Conservation (phyloP, 2,113 vertebrate species). For the Leptobrachium ailaonicum region DNA sequence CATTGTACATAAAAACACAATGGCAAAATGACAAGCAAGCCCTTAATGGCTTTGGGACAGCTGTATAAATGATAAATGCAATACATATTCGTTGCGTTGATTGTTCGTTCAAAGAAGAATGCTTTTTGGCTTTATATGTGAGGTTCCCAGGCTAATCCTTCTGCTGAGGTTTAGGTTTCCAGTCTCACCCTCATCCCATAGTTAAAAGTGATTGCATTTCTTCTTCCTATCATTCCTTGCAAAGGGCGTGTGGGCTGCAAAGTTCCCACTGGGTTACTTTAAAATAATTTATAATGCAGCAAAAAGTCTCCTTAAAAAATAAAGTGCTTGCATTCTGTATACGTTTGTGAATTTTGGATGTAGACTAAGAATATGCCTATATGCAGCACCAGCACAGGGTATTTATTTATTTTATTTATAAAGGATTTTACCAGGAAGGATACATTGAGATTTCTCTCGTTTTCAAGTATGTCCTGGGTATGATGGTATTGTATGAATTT, state of each 20-base stretch:
- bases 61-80: conserved; percentile 51
- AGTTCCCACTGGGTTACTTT: no score
- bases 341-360: no score
- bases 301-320: no score
- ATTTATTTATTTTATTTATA: no score
- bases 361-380: no score
- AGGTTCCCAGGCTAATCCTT: conserved; percentile 34
- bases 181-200: conserved; percentile 4
- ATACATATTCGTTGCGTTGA: conserved; percentile 42
- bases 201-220: background rate
- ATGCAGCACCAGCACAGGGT: no score
- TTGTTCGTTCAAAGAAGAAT: conserved; percentile 39
- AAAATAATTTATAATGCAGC: no score
- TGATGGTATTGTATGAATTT: no score
- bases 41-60: conserved; percentile 48
- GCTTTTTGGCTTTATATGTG: conserved; percentile 38
- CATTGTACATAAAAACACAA: conserved; percentile 49
- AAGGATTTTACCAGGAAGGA: no score
- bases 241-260: background rate
- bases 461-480: no score
- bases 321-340: no score
- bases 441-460: no score
- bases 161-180: conserved; percentile 30
- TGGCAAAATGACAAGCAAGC: conserved; percentile 46
- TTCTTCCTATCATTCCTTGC: background rate